These are phyloP conservation scores for Campoplex capitator DNA, from an alignment of 2,888 invertebrate genomes.

Conservation along the genomic window DNA sequence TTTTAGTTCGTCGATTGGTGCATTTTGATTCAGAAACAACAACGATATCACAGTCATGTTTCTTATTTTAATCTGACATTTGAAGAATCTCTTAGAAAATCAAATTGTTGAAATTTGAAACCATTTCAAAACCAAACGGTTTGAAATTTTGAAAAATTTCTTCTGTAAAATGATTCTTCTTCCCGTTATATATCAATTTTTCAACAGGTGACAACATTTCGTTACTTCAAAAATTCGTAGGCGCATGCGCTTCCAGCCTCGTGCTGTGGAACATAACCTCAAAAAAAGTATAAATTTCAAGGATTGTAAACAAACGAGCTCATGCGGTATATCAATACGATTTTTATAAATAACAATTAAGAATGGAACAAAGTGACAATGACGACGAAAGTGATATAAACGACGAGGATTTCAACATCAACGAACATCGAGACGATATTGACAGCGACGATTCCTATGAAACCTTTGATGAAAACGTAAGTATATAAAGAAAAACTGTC, in stretches of 20 bases:
- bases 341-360: not conserved
- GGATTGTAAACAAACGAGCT: conserved; percentile 8
- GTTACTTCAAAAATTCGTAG: too few species aligned
- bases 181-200: too few species aligned
- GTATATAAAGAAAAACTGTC: not conserved
- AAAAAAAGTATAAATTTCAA: not conserved
- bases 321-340: not conserved
- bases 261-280: not conserved
- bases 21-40: too few species aligned
- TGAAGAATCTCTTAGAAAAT: too few species aligned
- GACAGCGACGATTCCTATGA: conserved; percentile 79
- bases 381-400: conserved; percentile 68
- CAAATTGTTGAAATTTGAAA: too few species aligned
- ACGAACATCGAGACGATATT: conserved; percentile 75
- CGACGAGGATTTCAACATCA: conserved; percentile 75
- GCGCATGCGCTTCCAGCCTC: not conserved
- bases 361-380: conserved; percentile 70
- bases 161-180: too few species aligned
- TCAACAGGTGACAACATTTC: too few species aligned
- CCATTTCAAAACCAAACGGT: too few species aligned
- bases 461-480: conserved; percentile 49
- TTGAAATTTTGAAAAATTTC: too few species aligned
- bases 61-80: too few species aligned
- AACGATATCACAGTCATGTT: too few species aligned
- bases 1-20: too few species aligned